A percentile compares a stretch with the other conserved stretches of the same genome.
Conservation (phyloP, 1,140 invertebrate genomes). For the Camponotus floridanus region DNA sequence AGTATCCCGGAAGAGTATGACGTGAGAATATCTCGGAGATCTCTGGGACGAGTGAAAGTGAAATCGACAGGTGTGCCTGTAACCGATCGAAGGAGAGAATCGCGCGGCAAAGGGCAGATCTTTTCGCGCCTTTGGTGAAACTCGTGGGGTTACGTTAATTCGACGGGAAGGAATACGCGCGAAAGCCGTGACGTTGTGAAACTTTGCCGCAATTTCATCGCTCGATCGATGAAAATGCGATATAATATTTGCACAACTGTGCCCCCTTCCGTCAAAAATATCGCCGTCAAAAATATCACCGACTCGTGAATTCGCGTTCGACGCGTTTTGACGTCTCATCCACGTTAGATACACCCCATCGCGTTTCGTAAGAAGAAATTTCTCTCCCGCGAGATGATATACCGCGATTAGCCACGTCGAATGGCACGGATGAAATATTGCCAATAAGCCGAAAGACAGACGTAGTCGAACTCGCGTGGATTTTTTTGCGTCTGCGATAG, state of each 20-base stretch:
- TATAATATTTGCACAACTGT: background rate
- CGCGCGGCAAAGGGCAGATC: conserved; percentile 8
- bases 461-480: conserved; percentile 22
- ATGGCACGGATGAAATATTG: conserved; percentile 34
- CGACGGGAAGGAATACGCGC: background rate
- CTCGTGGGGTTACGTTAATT: conserved; percentile 18
- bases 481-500: conserved; percentile 34
- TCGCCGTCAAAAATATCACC: background rate
- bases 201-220: background rate
- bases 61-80: conserved; percentile 49
- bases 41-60: conserved; percentile 49
- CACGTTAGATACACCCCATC: conserved; percentile 12
- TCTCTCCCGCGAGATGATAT: background rate
- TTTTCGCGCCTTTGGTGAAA: conserved; percentile 32
- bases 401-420: background rate
- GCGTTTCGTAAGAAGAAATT: background rate
- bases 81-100: conserved; percentile 36
- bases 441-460: conserved; percentile 47
- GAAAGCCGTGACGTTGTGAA: background rate
- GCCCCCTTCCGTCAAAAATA: background rate
- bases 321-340: background rate
- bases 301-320: background rate
- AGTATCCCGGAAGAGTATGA: conserved; percentile 41
- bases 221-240: background rate
- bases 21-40: conserved; percentile 28